Conservation (phyloP, 2,797 vertebrate genomes). For the Lacerta viridis region DNA sequence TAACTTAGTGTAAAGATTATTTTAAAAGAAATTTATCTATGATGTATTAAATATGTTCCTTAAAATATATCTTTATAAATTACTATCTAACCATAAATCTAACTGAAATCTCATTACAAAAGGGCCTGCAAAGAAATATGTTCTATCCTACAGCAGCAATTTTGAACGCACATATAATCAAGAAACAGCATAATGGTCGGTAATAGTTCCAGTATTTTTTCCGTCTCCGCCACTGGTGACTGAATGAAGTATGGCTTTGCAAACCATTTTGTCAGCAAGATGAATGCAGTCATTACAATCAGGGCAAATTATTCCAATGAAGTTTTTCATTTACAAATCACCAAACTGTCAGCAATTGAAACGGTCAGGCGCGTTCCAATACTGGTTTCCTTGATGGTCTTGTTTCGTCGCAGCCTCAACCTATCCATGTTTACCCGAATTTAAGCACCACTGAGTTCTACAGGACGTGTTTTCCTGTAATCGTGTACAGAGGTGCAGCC, state of each 20-base stretch:
- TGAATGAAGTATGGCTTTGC: constrained; percentile 82
- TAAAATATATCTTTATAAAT: constrained; percentile 75
- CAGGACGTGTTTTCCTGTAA: neutral
- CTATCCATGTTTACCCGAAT: neutral
- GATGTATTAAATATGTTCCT: constrained; percentile 45
- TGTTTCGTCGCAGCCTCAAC: constrained; percentile 51
- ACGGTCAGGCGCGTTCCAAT: constrained; percentile 79
- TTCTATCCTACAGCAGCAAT: constrained; percentile 76
- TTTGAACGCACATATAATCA: constrained; percentile 85
- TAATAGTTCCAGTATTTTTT: constrained; percentile 86
- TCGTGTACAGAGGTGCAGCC: neutral
- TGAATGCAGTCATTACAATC: constrained; percentile 82
- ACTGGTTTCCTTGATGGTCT: constrained; percentile 73
- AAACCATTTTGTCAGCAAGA: constrained; percentile 80
- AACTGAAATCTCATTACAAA: constrained; percentile 68
- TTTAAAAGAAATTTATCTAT: neutral
- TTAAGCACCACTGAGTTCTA: neutral
- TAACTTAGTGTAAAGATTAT: neutral
- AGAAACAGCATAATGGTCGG: constrained; percentile 85
- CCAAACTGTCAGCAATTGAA: constrained; percentile 86
- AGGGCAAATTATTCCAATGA: constrained; percentile 83
- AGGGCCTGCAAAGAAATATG: constrained; percentile 66
- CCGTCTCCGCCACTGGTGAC: constrained; percentile 74
- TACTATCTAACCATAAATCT: constrained; percentile 74
- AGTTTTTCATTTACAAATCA: constrained; percentile 86